These are phyloP conservation scores for Trachymyrmex septentrionalis DNA, from an alignment of 1,140 invertebrate species.

Conservation along the genomic window DNA sequence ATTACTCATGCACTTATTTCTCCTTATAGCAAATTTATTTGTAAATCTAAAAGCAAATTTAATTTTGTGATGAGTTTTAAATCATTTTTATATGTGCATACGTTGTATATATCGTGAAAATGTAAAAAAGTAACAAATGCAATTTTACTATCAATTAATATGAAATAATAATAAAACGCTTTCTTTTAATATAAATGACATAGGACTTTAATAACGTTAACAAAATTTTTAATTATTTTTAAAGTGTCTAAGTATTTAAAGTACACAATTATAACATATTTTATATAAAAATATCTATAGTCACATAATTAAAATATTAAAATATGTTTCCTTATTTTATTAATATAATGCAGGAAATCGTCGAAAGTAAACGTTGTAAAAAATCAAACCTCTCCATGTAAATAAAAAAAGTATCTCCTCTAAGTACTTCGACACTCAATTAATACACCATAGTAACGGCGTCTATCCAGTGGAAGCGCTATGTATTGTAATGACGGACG, in stretches of 20 bases:
- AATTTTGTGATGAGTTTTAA: not conserved
- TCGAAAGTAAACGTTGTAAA: not conserved
- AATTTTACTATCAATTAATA: not conserved
- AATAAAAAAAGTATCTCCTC: constrained; percentile 24
- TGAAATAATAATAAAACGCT: not conserved
- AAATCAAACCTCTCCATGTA: constrained; percentile 14
- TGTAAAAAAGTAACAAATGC: not conserved
- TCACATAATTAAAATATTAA: not conserved
- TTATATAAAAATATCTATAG: constrained; percentile 1
- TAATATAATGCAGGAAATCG: not conserved
- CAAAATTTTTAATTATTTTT: not conserved
- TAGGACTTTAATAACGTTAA: not conserved
- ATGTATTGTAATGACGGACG: constrained; percentile 30
- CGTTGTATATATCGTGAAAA: not conserved
- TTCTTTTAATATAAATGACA: not conserved
- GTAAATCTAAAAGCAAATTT: not conserved
- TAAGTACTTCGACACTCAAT: constrained; percentile 30
- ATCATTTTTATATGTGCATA: not conserved
- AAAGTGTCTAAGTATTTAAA: not conserved
- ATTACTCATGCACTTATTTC: not conserved
- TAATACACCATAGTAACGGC: constrained; percentile 28
- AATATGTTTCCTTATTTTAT: not conserved
- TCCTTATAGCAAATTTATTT: not conserved
- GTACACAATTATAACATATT: not conserved
- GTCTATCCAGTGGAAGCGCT: not conserved